Base-by-base conservation (phyloP, 2,797 vertebrate species). In the Chlorospingus semifuscus region DNA sequence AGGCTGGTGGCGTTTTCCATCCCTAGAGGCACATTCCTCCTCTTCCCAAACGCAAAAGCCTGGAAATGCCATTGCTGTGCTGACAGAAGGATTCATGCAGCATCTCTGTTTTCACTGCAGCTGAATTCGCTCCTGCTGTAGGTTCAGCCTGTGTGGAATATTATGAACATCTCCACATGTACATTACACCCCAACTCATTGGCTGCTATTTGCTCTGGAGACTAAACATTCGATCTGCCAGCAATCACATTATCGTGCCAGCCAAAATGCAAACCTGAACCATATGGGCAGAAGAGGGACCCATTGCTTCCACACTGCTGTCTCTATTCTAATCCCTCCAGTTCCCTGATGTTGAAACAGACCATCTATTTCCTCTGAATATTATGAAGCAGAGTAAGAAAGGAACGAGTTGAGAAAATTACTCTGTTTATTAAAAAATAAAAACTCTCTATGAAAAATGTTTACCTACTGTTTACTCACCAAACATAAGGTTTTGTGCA, bases 191-290 rank as follows among this genome's bases (percentile, higher is more conserved):
- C 96, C 93, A 90, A 80, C 82, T 89, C 95, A 96, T 96, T 85
- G 83, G 93, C 93, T 95, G 81, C 82, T 87, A 83, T 92, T 95
- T 91, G 84, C 94, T 96, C 95, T 86, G 89, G 92, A 97, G 93
- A 95, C 97, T 94, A 95, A 96, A 97, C 91, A 97, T 96, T 97
- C 88, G 90, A 97, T 97, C 97, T 97, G 96, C 97, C 97, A 97
- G 94, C 97, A 96, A 97, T 97, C 97, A 97, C 95, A 96, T 97
- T 97, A 95, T 96, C 44, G 15, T 97, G 97, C 97, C 97, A 97
- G 97, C 97, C 97, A 97, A 98, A 96, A 97, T 97, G 97, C 97
- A 97, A 98, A 98, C 97, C 96, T 97, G 97, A 97, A 96, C 97
- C 97, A 97, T 98, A 97, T 97, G 97, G 97, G 96, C 94, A 95